Conservation (phyloP, 2,113 vertebrate species). For the Ciconia boyciana region DNA sequence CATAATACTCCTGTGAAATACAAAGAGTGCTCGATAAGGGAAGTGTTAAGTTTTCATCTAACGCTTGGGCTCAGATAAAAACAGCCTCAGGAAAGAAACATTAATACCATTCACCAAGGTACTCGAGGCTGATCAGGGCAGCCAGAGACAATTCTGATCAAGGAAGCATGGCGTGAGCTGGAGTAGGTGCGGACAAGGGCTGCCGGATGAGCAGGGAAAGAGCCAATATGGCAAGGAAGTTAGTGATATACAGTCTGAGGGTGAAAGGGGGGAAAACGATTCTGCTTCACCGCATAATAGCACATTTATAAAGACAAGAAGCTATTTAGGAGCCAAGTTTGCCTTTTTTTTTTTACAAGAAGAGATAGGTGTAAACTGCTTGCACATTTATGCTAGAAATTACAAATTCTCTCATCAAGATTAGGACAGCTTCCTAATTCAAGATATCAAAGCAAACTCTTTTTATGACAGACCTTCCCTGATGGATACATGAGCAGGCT, state of each 20-base stretch:
- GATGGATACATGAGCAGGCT: not conserved
- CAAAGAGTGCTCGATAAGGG: not conserved
- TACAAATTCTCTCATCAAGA: not conserved
- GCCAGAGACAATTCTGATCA: not conserved
- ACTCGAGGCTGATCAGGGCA: not conserved
- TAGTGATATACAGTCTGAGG: not conserved
- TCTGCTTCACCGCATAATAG: not conserved
- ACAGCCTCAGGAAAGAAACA: not conserved
- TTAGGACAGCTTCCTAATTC: not conserved
- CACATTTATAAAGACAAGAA: not conserved
- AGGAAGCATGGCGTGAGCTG: rapidly evolving
- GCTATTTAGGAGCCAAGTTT: not conserved
- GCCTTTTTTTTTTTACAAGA: not conserved
- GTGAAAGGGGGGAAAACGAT: not conserved
- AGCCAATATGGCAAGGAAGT: not conserved
- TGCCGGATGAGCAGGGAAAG: not conserved
- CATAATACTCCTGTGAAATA: not conserved
- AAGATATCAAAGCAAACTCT: not conserved
- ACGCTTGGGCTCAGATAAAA: not conserved
- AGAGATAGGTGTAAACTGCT: not conserved
- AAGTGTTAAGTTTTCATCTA: not conserved
- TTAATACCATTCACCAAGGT: not conserved
- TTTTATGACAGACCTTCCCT: not conserved
- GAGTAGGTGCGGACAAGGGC: not conserved
- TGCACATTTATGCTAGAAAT: not conserved